A percentile compares a stretch with the other conserved stretches of the same genome.
These are phyloP conservation scores for Clinocottus analis DNA, from an alignment of 2,113 vertebrate genomes.

Conservation along the genomic window DNA sequence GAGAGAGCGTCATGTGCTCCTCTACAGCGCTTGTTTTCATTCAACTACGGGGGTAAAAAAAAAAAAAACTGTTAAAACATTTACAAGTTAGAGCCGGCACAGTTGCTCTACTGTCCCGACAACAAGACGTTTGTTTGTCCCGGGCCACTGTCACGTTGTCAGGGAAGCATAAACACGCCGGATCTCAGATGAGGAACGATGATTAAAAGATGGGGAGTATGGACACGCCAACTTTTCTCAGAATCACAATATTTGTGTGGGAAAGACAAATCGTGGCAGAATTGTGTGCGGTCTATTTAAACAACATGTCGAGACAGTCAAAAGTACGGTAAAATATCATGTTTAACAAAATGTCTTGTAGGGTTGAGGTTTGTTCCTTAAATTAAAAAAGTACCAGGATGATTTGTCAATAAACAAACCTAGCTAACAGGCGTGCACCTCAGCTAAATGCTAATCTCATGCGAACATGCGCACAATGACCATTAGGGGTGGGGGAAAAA, in stretches of 20 bases:
- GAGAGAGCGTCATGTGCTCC: not conserved
- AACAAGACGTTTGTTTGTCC: not conserved
- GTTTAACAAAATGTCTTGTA: not conserved
- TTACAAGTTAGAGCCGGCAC: not conserved
- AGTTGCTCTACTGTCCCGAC: not conserved
- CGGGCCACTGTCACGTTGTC: no score
- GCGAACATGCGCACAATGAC: no score
- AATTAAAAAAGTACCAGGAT: not conserved
- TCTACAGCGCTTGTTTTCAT: not conserved
- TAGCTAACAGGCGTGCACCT: not conserved
- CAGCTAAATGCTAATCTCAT: slow-evolving; percentile 2
- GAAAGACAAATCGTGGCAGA: not conserved
- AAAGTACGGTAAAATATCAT: not conserved
- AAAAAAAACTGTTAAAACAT: not conserved
- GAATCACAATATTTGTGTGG: no score
- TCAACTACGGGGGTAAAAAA: no score
- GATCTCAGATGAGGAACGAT: no score
- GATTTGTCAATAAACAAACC: not conserved
- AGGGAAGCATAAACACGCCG: not conserved
- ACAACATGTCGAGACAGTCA: not conserved
- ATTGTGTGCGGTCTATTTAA: not conserved
- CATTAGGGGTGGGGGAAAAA: no score
- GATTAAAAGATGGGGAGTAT: no score
- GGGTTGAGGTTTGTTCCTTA: not conserved
- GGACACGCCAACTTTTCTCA: no score